These are phyloP conservation scores for Salpingus planirostris DNA, from an alignment of 2,888 invertebrate genomes.

Conservation along the genomic window DNA sequence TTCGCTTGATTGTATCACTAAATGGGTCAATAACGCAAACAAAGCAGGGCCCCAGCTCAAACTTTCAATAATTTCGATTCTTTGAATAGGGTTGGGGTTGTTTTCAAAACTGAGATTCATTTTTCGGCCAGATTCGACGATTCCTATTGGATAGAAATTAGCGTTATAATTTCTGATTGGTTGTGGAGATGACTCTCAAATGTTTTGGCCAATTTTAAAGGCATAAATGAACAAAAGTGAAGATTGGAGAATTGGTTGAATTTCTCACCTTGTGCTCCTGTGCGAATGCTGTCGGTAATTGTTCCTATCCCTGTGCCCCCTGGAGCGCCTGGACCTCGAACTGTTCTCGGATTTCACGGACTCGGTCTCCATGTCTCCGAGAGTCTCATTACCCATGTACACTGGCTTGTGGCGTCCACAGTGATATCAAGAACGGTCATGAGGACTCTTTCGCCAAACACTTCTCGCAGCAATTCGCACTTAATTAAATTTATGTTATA, in stretches of 20 bases:
- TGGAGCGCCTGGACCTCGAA: constrained; percentile 66
- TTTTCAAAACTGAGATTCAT: too few relatives aligned
- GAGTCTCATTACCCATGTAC: constrained; percentile 43
- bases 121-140: too few relatives aligned
- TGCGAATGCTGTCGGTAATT: constrained; percentile 58
- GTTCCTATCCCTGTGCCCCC: constrained; percentile 47
- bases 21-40: too few relatives aligned
- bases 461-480: constrained; percentile 1
- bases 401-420: constrained; percentile 2
- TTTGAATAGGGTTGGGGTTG: too few relatives aligned
- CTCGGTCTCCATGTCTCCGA: constrained; percentile 79
- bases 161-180: too few relatives aligned
- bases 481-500: background rate
- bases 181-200: too few relatives aligned
- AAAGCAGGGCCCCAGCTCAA: too few relatives aligned
- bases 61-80: too few relatives aligned
- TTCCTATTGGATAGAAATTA: too few relatives aligned
- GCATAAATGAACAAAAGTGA: constrained; percentile 5
- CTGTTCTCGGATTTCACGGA: constrained; percentile 89
- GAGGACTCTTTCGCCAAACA: constrained; percentile 6
- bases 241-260: too few relatives aligned
- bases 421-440: constrained; percentile 8
- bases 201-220: too few relatives aligned
- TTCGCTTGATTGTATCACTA: too few relatives aligned
- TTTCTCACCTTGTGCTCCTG: constrained; percentile 53